Evolutionary conservation across 2,113 vertebrate species (phyloP), one percentile per base, ranked within the genome.

Genomic region (Agelaius phoeniceus): DNA sequence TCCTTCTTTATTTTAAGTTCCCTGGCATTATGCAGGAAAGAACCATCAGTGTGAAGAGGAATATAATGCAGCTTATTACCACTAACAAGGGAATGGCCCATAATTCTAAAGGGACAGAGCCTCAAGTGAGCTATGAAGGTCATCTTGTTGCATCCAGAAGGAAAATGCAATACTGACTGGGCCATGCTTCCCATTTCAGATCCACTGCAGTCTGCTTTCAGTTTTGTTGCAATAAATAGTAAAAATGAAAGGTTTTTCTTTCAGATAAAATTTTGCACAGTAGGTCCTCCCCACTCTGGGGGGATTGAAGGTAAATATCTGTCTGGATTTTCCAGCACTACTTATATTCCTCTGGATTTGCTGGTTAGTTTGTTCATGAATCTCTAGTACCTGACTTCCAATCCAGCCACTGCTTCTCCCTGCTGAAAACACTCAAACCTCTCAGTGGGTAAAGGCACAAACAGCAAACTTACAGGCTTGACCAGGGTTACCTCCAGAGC

Each of bases 21-120:
- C 27, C 41, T 65, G 44, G 12, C 30, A 91, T 93, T 95, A 92
- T 68, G 69, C 69, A 93, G 68, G 71, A 54, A 86, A 90, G 80
- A 83, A 35, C 69, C 18, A 72, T 91, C 66, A 75, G 39, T 81
- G 89, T 68, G 75, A 95, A 97, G 76, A 77, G 77, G 73, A 90
- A 91, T 87, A 62, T 90, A 96, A 94, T 59, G 44, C 68, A 83
- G 67, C 94, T 96, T 96, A 96, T 97, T 95, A 94, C 68, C 66
- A 89, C 41, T 95, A 96, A 96, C 65, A 97, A 94, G 84, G 44
- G 84, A 97, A 96, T 73, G 69, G 69, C 23, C 66, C 41, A 79
- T 93, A 93, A 91, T 79, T 86, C 85, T 95, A 61, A 94, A 94
- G 78, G 96, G 89, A 82, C n/a, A 92, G 74, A 93, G 69, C 79